phyloP scores from a whole-genome alignment of 2,113 vertebrate species.

The Grantiella picta region DNA sequence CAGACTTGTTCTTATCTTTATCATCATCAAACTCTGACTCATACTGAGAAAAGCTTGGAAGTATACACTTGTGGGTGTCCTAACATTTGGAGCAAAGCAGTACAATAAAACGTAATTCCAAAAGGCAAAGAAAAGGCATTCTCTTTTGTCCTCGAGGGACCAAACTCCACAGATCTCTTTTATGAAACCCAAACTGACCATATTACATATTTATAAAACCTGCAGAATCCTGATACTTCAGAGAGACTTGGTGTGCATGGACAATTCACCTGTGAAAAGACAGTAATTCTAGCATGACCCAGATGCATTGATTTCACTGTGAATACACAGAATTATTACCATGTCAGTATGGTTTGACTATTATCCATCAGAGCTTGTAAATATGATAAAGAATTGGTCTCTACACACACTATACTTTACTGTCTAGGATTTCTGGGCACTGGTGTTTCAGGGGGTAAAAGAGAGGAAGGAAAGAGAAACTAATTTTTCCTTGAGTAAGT shows the following conservation, averaged over 20 bases:
- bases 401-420: not conserved
- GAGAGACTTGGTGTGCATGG: not conserved
- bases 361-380: not conserved
- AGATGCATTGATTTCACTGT: not conserved
- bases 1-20: not conserved
- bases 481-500: not conserved
- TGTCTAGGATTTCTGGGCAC: not conserved
- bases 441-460: not conserved
- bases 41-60: not conserved
- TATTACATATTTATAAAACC: not conserved
- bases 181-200: not conserved
- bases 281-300: not conserved
- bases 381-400: not conserved
- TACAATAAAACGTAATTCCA: not conserved
- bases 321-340: not conserved
- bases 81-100: not conserved
- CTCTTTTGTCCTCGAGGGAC: not conserved
- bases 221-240: not conserved
- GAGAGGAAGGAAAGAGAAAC: not conserved
- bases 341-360: not conserved
- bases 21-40: slow-evolving; percentile 4
- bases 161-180: not conserved
- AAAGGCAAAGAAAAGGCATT: not conserved
- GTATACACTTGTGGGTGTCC: not conserved
- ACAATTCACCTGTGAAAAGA: not conserved